Percentiles rank a stretch among this genome's conserved stretches.
phyloP scores from a whole-genome alignment of 2,888 invertebrate species.

The Nomada flava region DNA sequence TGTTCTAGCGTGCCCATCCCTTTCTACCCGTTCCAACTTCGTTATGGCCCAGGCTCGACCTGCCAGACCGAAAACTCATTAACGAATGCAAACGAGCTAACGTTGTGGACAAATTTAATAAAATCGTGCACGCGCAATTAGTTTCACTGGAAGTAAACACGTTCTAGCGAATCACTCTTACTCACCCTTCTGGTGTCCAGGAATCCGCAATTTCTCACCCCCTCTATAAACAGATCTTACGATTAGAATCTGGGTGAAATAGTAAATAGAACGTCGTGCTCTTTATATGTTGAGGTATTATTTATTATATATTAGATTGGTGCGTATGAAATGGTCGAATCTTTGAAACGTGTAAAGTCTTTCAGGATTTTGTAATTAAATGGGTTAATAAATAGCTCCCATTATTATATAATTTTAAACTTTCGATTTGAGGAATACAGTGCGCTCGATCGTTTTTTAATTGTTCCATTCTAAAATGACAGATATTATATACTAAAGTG shows the following conservation, averaged over 20 bases:
- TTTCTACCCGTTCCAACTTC: conserved; percentile 64
- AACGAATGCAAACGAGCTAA: conserved; percentile 83
- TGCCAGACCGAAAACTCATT: conserved; percentile 81
- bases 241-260: conserved; percentile 7
- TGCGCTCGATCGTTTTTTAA: no score
- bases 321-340: no score
- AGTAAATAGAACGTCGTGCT: neutral
- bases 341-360: no score
- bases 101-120: conserved; percentile 83
- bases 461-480: no score
- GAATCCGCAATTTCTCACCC: conserved; percentile 69
- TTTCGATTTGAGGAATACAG: no score
- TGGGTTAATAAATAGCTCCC: no score
- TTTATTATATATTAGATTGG: no score
- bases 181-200: conserved; percentile 34
- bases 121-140: conserved; percentile 83
- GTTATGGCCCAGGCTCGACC: conserved; percentile 69
- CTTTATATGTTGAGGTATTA: no score
- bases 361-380: no score
- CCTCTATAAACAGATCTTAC: conserved; percentile 11
- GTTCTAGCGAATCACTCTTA: conserved; percentile 55
- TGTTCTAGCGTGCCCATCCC: conserved; percentile 47
- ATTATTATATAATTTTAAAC: no score
- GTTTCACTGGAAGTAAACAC: conserved; percentile 79
- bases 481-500: no score